Conservation (phyloP, 1,140 invertebrate species). For the Ylistrum balloti region DNA sequence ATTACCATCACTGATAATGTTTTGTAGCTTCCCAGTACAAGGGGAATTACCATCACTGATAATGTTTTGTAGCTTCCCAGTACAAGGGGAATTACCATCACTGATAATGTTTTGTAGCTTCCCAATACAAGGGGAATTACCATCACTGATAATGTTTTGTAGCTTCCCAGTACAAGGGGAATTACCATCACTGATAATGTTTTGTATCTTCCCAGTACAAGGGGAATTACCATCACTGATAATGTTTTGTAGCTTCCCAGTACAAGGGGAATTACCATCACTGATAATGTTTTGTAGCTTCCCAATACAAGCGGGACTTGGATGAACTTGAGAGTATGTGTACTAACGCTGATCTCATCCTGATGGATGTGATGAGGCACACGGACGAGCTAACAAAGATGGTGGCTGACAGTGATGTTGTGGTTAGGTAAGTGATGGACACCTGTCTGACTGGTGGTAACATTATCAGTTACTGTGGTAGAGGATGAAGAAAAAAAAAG, state of each 20-base stretch:
- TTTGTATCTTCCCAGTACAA: background rate
- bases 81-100: slow-evolving; percentile 82
- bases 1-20: background rate
- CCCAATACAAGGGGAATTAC: slow-evolving; percentile 90
- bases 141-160: slow-evolving; percentile 79
- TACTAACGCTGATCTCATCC: slow-evolving; percentile 90
- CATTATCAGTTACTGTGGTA: too few relatives aligned
- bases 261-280: background rate
- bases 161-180: slow-evolving; percentile 92
- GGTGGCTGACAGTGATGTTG: slow-evolving; percentile 90
- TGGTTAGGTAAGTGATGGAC: slow-evolving; percentile 86
- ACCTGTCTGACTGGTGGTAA: background rate
- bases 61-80: slow-evolving; percentile 88
- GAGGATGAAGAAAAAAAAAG: too few relatives aligned
- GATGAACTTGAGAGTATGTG: slow-evolving; percentile 91
- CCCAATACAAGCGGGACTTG: slow-evolving; percentile 93
- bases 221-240: slow-evolving; percentile 83
- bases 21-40: slow-evolving; percentile 91
- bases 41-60: slow-evolving; percentile 88
- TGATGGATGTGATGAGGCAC: slow-evolving; percentile 90
- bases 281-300: slow-evolving; percentile 84
- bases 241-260: background rate
- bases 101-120: slow-evolving; percentile 79
- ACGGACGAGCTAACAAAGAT: slow-evolving; percentile 88
- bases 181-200: slow-evolving; percentile 83